Conservation (phyloP, 2,797 vertebrate species). For the Echiichthys vipera region DNA sequence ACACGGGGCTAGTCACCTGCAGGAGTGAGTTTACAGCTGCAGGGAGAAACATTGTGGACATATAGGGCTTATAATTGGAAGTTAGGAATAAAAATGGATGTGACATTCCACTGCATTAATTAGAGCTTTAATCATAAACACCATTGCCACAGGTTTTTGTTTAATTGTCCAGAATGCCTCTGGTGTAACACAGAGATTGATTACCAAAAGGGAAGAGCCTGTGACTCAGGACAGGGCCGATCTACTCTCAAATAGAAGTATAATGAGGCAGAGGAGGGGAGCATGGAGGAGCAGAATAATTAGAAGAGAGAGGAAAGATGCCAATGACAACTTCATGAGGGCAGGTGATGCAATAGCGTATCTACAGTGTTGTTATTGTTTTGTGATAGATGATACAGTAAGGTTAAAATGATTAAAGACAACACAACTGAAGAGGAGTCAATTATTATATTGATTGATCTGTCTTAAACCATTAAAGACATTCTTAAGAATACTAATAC, state of each 20-base stretch:
- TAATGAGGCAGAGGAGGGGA: constrained; percentile 51
- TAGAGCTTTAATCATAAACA: constrained; percentile 16
- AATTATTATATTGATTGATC: constrained; percentile 4
- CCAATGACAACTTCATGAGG: constrained; percentile 20
- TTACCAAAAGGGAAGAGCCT: constrained; percentile 56
- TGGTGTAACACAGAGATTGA: constrained; percentile 39
- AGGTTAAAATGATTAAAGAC: not conserved
- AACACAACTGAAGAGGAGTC: not conserved
- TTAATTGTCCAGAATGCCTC: constrained; percentile 51
- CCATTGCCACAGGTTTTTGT: constrained; percentile 23
- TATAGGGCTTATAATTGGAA: constrained; percentile 6
- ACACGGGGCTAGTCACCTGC: no score
- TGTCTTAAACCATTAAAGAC: constrained; percentile 7
- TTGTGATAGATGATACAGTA: not conserved
- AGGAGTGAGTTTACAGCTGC: constrained; percentile 2
- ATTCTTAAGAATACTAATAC: constrained; percentile 7
- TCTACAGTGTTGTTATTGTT: not conserved
- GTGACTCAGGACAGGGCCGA: constrained; percentile 40
- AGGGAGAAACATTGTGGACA: not conserved
- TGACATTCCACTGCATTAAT: constrained; percentile 27
- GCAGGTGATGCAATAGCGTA: constrained; percentile 3
- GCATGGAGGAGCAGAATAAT: constrained; percentile 39
- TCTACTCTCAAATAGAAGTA: constrained; percentile 50
- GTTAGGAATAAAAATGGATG: constrained; percentile 2
- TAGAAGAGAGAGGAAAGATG: constrained; percentile 23